A percentile compares a stretch with the other conserved stretches of the same genome.
Evolutionary conservation across 2,113 vertebrate genomes (phyloP).

Genomic region (Periophthalmodon schlosseri): DNA sequence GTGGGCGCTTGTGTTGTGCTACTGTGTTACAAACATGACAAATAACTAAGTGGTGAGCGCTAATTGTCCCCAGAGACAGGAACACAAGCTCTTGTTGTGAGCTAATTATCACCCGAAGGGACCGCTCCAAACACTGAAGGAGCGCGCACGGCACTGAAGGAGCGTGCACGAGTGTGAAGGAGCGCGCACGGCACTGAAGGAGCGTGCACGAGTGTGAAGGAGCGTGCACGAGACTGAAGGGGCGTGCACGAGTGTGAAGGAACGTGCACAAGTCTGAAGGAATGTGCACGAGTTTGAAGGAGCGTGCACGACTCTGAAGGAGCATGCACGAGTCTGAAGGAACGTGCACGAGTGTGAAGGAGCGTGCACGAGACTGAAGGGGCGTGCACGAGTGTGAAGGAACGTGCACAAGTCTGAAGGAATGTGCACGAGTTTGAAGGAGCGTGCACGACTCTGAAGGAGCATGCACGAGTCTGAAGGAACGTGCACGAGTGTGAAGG

Average conservation of each 20-base stretch:
- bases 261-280: neutral
- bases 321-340: too few species aligned
- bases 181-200: neutral
- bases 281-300: slow-evolving; percentile 7
- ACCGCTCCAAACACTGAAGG: slow-evolving; percentile 16
- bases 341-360: too few species aligned
- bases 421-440: neutral
- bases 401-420: neutral
- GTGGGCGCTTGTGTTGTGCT: slow-evolving; percentile 56
- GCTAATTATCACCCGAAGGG: slow-evolving; percentile 70
- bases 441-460: too few species aligned
- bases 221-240: slow-evolving; percentile 14
- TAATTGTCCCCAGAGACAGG: slow-evolving; percentile 65
- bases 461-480: too few species aligned
- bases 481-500: neutral
- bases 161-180: neutral
- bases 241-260: neutral
- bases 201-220: slow-evolving; percentile 13
- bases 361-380: too few species aligned
- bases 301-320: neutral
- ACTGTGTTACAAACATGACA: slow-evolving; percentile 67
- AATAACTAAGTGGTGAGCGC: slow-evolving; percentile 56
- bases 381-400: too few species aligned
- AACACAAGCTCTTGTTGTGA: slow-evolving; percentile 52
- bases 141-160: neutral